Percentiles rank a stretch among this genome's conserved stretches.
phyloP scores from a whole-genome alignment of 2,113 vertebrate genomes.

The Struthio camelus region DNA sequence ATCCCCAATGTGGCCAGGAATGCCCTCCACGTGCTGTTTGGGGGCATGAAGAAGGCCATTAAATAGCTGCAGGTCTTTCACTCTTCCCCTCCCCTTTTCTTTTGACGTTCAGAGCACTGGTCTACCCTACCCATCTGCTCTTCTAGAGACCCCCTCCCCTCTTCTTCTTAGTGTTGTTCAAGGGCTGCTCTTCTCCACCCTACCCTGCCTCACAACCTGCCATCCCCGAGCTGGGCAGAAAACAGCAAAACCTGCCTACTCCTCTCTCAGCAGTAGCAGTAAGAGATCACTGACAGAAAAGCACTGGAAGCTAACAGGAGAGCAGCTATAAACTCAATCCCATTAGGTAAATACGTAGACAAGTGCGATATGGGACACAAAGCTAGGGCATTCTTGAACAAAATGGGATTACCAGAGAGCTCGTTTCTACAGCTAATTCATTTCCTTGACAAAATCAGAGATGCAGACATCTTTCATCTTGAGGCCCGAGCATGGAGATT shows the following conservation, averaged over 20 bases:
- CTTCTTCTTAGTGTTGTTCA: not conserved
- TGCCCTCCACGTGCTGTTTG: too few relatives aligned
- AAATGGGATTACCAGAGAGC: not conserved
- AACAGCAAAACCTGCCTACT: not conserved
- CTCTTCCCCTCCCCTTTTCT: too few relatives aligned
- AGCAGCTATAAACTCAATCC: not conserved
- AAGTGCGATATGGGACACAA: not conserved
- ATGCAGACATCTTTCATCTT: not conserved
- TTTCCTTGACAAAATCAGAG: conserved; percentile 24
- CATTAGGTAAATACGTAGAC: not conserved
- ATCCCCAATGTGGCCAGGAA: too few relatives aligned
- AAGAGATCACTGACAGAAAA: not conserved
- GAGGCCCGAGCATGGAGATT: not conserved
- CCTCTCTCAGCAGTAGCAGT: not conserved
- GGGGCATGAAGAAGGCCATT: too few relatives aligned
- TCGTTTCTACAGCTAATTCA: not conserved
- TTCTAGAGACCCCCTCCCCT: not conserved
- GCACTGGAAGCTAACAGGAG: not conserved
- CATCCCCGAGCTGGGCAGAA: not conserved
- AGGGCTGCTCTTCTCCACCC: not conserved
- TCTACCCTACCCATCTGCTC: not conserved
- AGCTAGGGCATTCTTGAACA: not conserved
- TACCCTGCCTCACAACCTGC: not conserved
- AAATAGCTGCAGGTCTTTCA: too few relatives aligned
- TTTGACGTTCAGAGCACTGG: too few relatives aligned